Evolutionary conservation across 2,888 invertebrate genomes (phyloP).

Genomic region (Bursaphelenchus okinawaensis): DNA sequence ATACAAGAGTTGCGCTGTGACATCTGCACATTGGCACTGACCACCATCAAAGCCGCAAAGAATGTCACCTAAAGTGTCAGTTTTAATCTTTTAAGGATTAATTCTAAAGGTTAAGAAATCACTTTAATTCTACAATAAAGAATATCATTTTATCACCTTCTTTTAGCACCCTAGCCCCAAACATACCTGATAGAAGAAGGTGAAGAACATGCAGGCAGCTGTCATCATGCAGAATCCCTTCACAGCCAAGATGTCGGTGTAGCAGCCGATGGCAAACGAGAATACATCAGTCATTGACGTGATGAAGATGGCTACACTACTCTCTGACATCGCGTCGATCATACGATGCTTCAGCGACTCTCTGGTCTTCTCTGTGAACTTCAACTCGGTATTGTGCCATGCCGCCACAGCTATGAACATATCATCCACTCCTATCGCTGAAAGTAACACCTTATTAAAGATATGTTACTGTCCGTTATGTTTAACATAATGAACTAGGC

Average conservation of each 20-base stretch:
- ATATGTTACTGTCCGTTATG: too few relatives aligned
- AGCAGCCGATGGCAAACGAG: constrained; percentile 83
- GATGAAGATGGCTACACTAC: constrained; percentile 88
- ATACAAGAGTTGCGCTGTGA: constrained; percentile 66
- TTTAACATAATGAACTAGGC: too few relatives aligned
- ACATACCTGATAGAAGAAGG: constrained; percentile 75
- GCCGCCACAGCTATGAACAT: constrained; percentile 92
- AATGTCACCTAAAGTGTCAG: constrained; percentile 77
- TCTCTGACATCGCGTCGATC: constrained; percentile 81
- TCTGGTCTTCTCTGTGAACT: constrained; percentile 38
- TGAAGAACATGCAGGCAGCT: constrained; percentile 83
- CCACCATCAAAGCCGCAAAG: constrained; percentile 82
- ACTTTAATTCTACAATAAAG: too few relatives aligned
- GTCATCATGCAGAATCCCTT: constrained; percentile 91
- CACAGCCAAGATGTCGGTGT: constrained; percentile 86
- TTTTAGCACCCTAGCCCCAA: not conserved
- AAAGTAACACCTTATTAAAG: too few relatives aligned
- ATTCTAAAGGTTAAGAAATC: too few relatives aligned
- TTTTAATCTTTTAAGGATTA: too few relatives aligned
- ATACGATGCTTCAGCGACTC: constrained; percentile 73
- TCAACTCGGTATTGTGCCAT: constrained; percentile 76
- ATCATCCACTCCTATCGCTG: constrained; percentile 91
- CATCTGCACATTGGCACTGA: constrained; percentile 81
- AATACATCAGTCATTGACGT: constrained; percentile 78
- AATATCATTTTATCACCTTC: not conserved